Evolutionary conservation across 2,888 invertebrate genomes (phyloP).

Genomic region (Hermaeophaga mercurialis): DNA sequence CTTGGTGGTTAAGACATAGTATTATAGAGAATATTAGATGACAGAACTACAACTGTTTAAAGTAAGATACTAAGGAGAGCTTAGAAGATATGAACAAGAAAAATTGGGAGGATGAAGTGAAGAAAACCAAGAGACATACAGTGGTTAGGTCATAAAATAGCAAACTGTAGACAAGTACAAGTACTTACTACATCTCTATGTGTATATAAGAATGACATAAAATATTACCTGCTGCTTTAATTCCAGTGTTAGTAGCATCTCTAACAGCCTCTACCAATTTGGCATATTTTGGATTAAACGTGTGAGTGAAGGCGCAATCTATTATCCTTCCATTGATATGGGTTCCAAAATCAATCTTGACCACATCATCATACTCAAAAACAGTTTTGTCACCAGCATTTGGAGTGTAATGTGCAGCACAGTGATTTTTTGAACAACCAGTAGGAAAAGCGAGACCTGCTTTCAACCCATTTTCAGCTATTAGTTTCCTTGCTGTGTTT

Average conservation of each 20-base stretch:
- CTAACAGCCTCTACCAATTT: slow-evolving; percentile 92
- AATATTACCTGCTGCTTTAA: slow-evolving; percentile 64
- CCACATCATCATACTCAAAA: slow-evolving; percentile 93
- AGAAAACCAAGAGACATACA: too few relatives aligned
- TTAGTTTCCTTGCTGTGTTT: slow-evolving; percentile 86
- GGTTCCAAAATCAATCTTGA: slow-evolving; percentile 98
- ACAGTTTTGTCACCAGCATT: slow-evolving; percentile 97
- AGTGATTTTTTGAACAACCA: slow-evolving; percentile 87
- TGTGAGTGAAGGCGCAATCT: slow-evolving; percentile 97
- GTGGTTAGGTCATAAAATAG: too few relatives aligned
- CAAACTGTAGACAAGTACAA: neutral
- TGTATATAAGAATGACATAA: neutral
- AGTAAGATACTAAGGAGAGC: too few relatives aligned
- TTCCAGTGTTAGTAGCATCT: slow-evolving; percentile 98
- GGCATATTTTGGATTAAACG: slow-evolving; percentile 97
- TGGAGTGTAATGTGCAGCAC: slow-evolving; percentile 99
- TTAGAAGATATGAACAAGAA: too few relatives aligned
- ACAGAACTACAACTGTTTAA: too few relatives aligned
- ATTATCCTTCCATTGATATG: slow-evolving; percentile 98
- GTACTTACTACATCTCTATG: too few relatives aligned
- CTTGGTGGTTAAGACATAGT: too few relatives aligned
- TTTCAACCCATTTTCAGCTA: slow-evolving; percentile 92
- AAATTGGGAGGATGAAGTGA: too few relatives aligned
- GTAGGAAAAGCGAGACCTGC: slow-evolving; percentile 92
- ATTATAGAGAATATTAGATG: too few relatives aligned